Evolutionary conservation across 2,113 vertebrate species (phyloP).

Genomic region (Chloropsis cyanopogon): DNA sequence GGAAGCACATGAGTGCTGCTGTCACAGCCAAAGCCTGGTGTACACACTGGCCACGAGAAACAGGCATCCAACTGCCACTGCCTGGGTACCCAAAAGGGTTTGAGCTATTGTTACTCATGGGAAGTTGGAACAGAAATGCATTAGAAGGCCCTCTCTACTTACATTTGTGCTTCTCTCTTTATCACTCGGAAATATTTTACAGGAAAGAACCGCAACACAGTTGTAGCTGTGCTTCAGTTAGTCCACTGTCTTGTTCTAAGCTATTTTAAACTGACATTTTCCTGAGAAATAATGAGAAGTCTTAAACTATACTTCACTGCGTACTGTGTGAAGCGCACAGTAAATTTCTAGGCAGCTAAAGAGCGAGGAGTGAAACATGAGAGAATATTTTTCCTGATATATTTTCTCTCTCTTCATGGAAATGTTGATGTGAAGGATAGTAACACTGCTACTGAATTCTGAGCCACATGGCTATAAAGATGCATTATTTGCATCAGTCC

Average conservation of each 20-base stretch:
- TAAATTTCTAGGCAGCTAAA: conserved; percentile 12
- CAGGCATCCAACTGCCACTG: not conserved
- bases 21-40: not conserved
- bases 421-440: not conserved
- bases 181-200: not conserved
- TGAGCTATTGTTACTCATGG: not conserved
- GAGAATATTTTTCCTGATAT: not conserved
- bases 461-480: not conserved
- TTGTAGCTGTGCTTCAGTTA: not conserved
- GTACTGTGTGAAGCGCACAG: not conserved
- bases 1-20: fast-evolving
- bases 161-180: not conserved
- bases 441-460: conserved; percentile 3
- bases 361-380: not conserved
- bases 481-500: not conserved
- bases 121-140: not conserved
- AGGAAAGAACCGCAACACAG: fast-evolving
- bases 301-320: not conserved
- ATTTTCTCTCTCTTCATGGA: not conserved
- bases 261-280: conserved; percentile 1
- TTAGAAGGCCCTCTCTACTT: not conserved
- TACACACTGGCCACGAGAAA: fast-evolving
- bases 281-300: conserved; percentile 6
- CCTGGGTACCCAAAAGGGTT: not conserved
- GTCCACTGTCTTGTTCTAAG: not conserved